These are phyloP conservation scores for Gorsachius magnificus DNA, from an alignment of 2,797 vertebrate genomes.

Conservation along the genomic window DNA sequence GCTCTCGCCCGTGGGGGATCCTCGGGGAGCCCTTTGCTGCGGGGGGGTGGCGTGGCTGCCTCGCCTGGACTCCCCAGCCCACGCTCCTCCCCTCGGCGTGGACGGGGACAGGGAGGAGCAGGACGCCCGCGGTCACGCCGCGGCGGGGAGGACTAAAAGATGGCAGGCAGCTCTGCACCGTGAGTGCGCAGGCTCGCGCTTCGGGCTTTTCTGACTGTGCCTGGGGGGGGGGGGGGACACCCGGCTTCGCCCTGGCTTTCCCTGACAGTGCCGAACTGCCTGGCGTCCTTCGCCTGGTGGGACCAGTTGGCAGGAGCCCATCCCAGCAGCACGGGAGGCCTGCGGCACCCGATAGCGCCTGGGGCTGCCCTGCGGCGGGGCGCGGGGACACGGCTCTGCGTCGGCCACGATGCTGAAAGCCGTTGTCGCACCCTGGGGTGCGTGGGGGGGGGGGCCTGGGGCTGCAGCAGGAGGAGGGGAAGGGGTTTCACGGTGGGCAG, in stretches of 20 bases:
- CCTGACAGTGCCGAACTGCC: not conserved
- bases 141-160: not conserved
- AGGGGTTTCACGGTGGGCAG: not conserved
- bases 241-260: rapidly evolving
- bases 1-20: rapidly evolving
- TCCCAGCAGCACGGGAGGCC: not conserved
- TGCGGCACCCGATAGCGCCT: not conserved
- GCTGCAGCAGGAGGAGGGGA: not conserved
- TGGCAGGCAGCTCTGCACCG: not conserved
- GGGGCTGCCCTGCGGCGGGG: not conserved
- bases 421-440: not conserved
- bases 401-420: not conserved
- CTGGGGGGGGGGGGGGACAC: rapidly evolving
- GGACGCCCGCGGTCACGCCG: not conserved
- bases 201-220: not conserved
- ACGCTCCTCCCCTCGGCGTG: not conserved
- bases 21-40: not conserved
- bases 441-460: not conserved
- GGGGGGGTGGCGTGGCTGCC: not conserved
- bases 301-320: not conserved
- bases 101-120: not conserved
- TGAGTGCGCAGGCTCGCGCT: not conserved
- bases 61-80: not conserved
- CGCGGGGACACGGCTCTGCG: rapidly evolving
- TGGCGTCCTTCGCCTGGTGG: not conserved